A percentile compares a stretch with the other conserved stretches of the same genome.
These are phyloP conservation scores for Aplysia californica DNA, from an alignment of 1,140 invertebrate species.

Conservation along the genomic window DNA sequence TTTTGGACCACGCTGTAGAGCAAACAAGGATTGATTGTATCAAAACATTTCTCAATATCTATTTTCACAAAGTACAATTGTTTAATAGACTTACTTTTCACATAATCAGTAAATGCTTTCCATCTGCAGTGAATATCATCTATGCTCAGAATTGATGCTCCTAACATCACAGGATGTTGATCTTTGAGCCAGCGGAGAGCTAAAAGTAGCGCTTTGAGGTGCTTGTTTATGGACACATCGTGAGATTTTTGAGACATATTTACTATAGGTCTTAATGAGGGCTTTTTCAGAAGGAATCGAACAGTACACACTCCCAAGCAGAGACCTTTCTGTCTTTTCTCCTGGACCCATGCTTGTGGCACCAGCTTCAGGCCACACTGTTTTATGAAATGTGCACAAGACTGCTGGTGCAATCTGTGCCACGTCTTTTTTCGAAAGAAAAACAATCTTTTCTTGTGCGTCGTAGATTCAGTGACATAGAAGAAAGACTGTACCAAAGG, in stretches of 20 bases:
- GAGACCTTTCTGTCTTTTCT: not conserved
- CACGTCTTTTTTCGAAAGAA: constrained; percentile 21
- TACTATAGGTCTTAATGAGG: not conserved
- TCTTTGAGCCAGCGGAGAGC: constrained; percentile 7
- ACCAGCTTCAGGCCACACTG: constrained; percentile 1
- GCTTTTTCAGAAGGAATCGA: constrained; percentile 8
- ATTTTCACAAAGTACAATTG: constrained; percentile 14
- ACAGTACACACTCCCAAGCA: constrained; percentile 13
- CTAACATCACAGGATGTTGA: constrained; percentile 1
- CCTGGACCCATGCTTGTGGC: not conserved
- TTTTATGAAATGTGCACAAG: not conserved
- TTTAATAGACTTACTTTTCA: not conserved
- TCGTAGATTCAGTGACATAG: constrained; percentile 2
- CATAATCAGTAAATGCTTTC: not conserved
- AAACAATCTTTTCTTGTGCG: constrained; percentile 2
- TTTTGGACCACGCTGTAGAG: not conserved
- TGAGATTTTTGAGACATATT: not conserved
- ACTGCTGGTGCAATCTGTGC: not conserved
- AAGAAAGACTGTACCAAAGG: constrained; percentile 17
- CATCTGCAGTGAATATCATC: constrained; percentile 7
- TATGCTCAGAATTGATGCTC: not conserved
- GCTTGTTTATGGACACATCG: not conserved
- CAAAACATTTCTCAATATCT: constrained; percentile 19
- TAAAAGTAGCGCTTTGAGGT: constrained; percentile 7
- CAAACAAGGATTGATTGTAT: constrained; percentile 16